phyloP scores from a whole-genome alignment of 2,113 vertebrate genomes.

The Phaethornis superciliosus region DNA sequence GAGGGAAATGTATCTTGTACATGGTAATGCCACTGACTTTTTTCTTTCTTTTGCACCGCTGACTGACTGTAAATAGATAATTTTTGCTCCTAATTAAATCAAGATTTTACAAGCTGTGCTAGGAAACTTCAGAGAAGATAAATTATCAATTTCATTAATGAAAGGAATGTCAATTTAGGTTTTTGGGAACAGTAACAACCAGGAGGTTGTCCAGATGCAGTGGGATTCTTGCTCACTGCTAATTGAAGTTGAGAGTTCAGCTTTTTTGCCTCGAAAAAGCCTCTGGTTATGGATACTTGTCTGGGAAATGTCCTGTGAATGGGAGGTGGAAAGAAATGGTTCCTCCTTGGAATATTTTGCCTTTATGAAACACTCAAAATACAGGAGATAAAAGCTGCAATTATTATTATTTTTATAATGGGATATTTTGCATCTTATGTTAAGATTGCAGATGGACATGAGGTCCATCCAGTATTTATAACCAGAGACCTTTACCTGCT shows the following conservation, averaged over 20 bases:
- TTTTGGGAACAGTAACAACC: neutral
- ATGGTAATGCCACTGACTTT: neutral
- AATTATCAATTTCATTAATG: neutral
- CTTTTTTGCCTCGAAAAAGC: neutral
- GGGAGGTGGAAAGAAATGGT: neutral
- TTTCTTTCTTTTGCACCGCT: neutral
- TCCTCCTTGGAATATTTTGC: neutral
- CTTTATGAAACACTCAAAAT: neutral
- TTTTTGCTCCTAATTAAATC: neutral
- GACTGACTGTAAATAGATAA: neutral
- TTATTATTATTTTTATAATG: neutral
- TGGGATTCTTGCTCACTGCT: neutral
- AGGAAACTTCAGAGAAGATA: neutral
- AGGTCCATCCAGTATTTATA: neutral
- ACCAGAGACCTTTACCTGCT: neutral
- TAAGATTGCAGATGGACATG: neutral
- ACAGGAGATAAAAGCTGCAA: neutral
- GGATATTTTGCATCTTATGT: neutral
- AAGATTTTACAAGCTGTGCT: neutral
- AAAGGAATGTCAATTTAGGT: neutral
- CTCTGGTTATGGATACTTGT: neutral
- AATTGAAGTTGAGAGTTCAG: neutral
- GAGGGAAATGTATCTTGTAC: neutral
- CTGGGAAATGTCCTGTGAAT: neutral
- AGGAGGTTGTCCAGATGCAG: neutral